Evolutionary conservation across 2,888 invertebrate genomes (phyloP).

Genomic region (Drosophila leonis): DNA sequence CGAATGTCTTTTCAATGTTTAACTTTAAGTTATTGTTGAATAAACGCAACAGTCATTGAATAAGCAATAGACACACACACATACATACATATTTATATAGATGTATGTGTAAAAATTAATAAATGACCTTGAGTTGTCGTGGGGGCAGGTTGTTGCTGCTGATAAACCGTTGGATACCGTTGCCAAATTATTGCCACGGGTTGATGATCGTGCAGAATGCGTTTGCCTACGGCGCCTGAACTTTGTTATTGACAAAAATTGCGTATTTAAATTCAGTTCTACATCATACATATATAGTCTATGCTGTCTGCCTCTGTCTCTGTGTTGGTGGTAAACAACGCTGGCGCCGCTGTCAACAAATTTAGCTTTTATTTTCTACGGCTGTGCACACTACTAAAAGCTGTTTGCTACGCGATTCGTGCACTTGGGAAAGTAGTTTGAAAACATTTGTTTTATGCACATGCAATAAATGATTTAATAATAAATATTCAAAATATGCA

Average conservation of each 20-base stretch:
- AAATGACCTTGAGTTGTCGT: slow-evolving; percentile 46
- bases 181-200: slow-evolving; percentile 49
- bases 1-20: slow-evolving; percentile 77
- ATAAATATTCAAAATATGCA: neutral
- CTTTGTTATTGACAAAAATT: slow-evolving; percentile 59
- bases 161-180: slow-evolving; percentile 16
- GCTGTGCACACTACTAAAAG: neutral
- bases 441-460: neutral
- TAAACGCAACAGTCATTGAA: slow-evolving; percentile 70
- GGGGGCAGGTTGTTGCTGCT: slow-evolving; percentile 21
- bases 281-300: slow-evolving; percentile 22
- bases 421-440: accelerated
- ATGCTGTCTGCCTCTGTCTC: slow-evolving; percentile 3
- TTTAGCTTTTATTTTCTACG: slow-evolving; percentile 30
- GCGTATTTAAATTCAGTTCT: slow-evolving; percentile 70
- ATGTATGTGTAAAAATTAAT: slow-evolving; percentile 8
- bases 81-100: neutral
- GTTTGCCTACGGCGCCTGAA: slow-evolving; percentile 41
- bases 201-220: slow-evolving; percentile 39
- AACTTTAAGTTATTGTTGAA: slow-evolving; percentile 78
- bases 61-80: slow-evolving; percentile 31
- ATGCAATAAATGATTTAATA: neutral
- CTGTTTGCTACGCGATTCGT: neutral
- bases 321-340: slow-evolving; percentile 69
- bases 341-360: slow-evolving; percentile 28